These are phyloP conservation scores for Phasia obesa DNA, from an alignment of 2,888 invertebrate genomes.

Conservation along the genomic window DNA sequence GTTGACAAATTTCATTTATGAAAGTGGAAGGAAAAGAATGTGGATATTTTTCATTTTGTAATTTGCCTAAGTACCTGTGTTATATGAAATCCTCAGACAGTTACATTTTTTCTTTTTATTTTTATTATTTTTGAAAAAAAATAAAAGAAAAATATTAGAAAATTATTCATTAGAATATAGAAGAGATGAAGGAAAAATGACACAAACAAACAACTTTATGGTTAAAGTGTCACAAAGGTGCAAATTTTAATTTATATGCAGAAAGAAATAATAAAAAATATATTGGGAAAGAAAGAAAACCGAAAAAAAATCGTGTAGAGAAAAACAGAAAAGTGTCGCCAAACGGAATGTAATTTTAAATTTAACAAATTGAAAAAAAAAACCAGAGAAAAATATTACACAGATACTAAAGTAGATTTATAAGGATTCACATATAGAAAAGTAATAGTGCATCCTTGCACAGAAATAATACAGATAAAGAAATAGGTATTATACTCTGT, in stretches of 20 bases:
- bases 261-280: slow-evolving; percentile 73
- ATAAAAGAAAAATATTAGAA: slow-evolving; percentile 72
- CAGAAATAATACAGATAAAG: neutral
- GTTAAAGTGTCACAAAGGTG: slow-evolving; percentile 80
- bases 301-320: slow-evolving; percentile 30
- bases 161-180: slow-evolving; percentile 78
- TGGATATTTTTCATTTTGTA: slow-evolving; percentile 49
- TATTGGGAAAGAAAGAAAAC: slow-evolving; percentile 40
- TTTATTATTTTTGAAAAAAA: slow-evolving; percentile 17
- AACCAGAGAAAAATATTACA: neutral
- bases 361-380: slow-evolving; percentile 79
- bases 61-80: slow-evolving; percentile 68
- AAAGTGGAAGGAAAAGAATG: neutral
- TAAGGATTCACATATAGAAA: neutral
- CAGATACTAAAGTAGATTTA: neutral
- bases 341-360: slow-evolving; percentile 77
- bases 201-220: slow-evolving; percentile 59
- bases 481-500: neutral
- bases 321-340: slow-evolving; percentile 71
- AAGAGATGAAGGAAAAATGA: slow-evolving; percentile 41
- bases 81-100: slow-evolving; percentile 70
- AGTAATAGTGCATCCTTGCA: slow-evolving; percentile 68
- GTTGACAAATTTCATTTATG: slow-evolving; percentile 73
- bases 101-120: no score
- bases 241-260: slow-evolving; percentile 83